phyloP scores from a whole-genome alignment of 2,888 invertebrate genomes.

The Clivina fossor region DNA sequence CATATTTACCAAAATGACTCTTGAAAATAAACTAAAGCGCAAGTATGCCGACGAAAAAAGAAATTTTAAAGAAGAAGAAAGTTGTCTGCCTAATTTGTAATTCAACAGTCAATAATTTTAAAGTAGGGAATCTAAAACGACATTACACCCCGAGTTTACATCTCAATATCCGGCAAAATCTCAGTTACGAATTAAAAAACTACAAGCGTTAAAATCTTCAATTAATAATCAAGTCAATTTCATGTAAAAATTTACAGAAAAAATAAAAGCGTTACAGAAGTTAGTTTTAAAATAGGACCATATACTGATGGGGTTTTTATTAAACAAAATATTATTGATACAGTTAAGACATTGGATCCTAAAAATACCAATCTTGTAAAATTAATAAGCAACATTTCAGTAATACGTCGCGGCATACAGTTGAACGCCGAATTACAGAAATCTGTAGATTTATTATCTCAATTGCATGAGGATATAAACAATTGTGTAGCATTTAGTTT shows the following conservation, averaged over 20 bases:
- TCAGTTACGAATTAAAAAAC: constrained; percentile 9
- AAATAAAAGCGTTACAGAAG: constrained; percentile 8
- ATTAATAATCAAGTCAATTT: constrained; percentile 15
- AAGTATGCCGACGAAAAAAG: constrained; percentile 10
- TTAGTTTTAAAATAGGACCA: constrained; percentile 16
- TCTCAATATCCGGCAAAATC: constrained; percentile 17
- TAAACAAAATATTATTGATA: constrained; percentile 10
- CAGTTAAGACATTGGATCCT: constrained; percentile 12
- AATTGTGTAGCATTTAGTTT: constrained; percentile 22
- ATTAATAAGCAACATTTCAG: constrained; percentile 8
- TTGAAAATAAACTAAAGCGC: no score
- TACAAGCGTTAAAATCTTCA: constrained; percentile 17
- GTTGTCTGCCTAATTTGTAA: constrained; percentile 11
- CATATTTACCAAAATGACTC: no score
- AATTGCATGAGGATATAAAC: constrained; percentile 8
- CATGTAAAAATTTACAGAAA: constrained; percentile 13
- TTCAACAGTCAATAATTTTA: constrained; percentile 14
- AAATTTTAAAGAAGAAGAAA: constrained; percentile 16
- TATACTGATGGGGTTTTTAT: constrained; percentile 9
- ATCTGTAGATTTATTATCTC: constrained; percentile 9
- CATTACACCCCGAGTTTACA: constrained; percentile 12
- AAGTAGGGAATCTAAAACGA: constrained; percentile 16
- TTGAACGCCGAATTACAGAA: constrained; percentile 17
- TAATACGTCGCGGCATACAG: constrained; percentile 3
- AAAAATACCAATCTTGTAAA: constrained; percentile 8